Evolutionary conservation across 2,797 vertebrate genomes (phyloP), one percentile per base, ranked within the genome.

Genomic region (Trichosurus vulpecula): DNA sequence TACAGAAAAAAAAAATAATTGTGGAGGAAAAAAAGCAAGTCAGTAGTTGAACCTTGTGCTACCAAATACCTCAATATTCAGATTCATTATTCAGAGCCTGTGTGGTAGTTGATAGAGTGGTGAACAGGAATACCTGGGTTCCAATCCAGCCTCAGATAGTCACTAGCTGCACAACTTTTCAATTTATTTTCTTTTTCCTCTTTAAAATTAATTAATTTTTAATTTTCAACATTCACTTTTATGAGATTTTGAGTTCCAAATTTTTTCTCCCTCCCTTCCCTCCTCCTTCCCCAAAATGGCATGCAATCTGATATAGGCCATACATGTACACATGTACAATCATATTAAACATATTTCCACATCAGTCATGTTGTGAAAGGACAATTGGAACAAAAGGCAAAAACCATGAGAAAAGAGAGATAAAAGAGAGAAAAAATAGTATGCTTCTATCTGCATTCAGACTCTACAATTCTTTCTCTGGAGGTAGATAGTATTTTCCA

Each of bases 21-120:
- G 19, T 54, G 22, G 95, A 92, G 87, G n/a, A 96, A 94, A 81
- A 41, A 25, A 41, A 96, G n/a, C 91, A 90, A 91, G 4, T 94
- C 25, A 87, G 41, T 87, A 93, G 6, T 92, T 92, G 52, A 95
- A 74, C 1, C 31, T 9, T 27, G 90, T 90, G 22, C n/a, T 96
- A 52, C 93, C 95, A 96, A 96, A 31, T 74, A 22, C 47, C 41
- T 81, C 51, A 25, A 6, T 92, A 51, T 74, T 92, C 52, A 93
- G 19, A 93, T 51, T 47, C 53, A 41, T 41, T 51, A 3, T 87
- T 87, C 3, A 87, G 22, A 87, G 41, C 0, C 9, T 51, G 25
- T 87, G 9, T 87, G 74, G 3, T 87, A 47, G 41, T 51, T 87
- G 41, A 87, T 27, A 27, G 41, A 12, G 3, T 47, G 25, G 1